Conservation (phyloP, 2,113 vertebrate genomes). For the Scomber scombrus region DNA sequence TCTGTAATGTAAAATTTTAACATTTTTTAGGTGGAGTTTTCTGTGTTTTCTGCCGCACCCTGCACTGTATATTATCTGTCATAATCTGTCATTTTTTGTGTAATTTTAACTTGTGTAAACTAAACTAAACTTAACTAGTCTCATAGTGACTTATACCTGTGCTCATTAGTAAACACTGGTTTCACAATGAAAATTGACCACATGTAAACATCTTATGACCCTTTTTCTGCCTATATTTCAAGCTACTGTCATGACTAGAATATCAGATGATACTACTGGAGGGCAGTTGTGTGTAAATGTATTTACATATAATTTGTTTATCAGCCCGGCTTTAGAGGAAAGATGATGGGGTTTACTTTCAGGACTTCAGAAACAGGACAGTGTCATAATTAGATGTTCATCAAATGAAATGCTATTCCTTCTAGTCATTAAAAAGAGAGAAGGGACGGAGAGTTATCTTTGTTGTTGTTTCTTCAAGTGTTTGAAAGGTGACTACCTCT, state of each 20-base stretch:
- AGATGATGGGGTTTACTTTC: not conserved
- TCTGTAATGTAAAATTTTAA: no score
- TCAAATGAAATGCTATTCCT: not conserved
- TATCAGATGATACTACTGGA: not conserved
- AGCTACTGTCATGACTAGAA: not conserved
- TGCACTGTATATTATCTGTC: no score
- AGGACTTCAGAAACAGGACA: not conserved
- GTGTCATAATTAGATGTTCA: not conserved
- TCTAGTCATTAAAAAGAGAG: not conserved
- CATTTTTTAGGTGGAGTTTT: no score
- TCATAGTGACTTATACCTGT: no score
- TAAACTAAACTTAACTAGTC: no score
- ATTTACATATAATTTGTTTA: not conserved
- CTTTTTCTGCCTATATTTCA: no score
- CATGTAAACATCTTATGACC: no score
- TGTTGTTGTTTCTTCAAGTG: not conserved
- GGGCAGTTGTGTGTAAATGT: not conserved
- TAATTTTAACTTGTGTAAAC: no score
- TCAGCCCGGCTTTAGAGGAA: not conserved
- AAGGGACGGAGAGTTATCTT: not conserved
- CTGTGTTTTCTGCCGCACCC: no score
- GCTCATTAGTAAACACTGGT: no score
- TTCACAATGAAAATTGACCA: no score
- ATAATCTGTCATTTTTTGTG: no score
- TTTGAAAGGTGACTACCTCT: not conserved